phyloP scores from a whole-genome alignment of 2,113 vertebrate species.

The Labrus mixtus region DNA sequence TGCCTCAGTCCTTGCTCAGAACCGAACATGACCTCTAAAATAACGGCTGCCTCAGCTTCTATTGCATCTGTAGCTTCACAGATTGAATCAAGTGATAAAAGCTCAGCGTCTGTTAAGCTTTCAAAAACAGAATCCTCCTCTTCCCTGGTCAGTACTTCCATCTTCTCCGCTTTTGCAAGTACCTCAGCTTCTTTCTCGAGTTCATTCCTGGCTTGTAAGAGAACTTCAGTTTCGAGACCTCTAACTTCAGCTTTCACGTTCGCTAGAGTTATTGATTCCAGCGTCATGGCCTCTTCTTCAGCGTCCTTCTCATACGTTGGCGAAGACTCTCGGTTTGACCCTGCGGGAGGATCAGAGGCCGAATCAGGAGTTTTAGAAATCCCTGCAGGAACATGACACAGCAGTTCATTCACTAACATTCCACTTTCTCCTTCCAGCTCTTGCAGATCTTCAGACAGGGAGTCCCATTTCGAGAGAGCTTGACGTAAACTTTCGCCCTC shows the following conservation, averaged over 20 bases:
- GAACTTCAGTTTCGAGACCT: conserved; percentile 8
- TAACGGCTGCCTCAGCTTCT: background rate
- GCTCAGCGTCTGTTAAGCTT: background rate
- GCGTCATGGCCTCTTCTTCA: background rate
- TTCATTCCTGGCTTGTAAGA: background rate
- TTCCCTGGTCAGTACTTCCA: background rate
- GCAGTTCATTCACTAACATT: background rate
- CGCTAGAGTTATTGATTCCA: conserved; percentile 24
- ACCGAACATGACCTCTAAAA: conserved; percentile 13
- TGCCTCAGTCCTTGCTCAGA: conserved; percentile 1
- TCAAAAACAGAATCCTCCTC: conserved; percentile 2
- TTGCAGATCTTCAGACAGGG: conserved; percentile 19
- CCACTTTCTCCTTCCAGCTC: conserved; percentile 13
- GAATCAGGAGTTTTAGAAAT: background rate
- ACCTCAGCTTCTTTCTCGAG: conserved; percentile 8
- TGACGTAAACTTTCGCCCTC: background rate
- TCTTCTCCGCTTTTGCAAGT: background rate
- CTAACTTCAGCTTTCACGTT: background rate
- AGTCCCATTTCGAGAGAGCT: conserved; percentile 19
- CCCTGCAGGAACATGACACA: background rate
- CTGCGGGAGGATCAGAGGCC: background rate
- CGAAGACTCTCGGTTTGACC: background rate
- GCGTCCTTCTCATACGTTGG: background rate
- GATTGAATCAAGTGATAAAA: conserved; percentile 2
- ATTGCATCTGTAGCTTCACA: conserved; percentile 12